Base-by-base conservation (phyloP, 2,113 vertebrate genomes). In the Alligator mississippiensis region DNA sequence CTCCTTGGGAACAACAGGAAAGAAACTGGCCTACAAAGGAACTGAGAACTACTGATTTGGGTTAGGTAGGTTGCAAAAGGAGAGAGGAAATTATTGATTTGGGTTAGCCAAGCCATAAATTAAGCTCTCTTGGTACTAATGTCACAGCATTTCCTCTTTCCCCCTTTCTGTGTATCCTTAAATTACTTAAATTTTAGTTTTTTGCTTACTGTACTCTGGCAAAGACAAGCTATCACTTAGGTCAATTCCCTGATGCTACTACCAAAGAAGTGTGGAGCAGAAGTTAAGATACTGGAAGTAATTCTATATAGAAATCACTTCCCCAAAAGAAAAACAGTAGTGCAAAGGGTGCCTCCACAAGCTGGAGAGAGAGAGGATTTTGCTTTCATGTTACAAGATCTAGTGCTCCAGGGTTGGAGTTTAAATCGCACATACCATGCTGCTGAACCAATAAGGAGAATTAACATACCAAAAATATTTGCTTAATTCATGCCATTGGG, bases 51-150 rank as follows among this genome's bases (percentile, higher is more conserved):
- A 4, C 18, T 62, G 75, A 91, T 80, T 57, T 90, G 84, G 76
- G 83, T 18, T 63, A 84, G 80, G 66, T 84, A 54, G 54, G 79
- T 47, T 90, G 54, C 30, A 89, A 85, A 90, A 89, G 59, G 61
- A 94, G 92, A 84, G 55, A 89, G 76, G 60, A 91, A 93, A 91
- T 79, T 57, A 90, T 82, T 91, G 66, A 95, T 68, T 92, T 84
- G 77, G 22, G 15, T 34, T 60, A 70, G 64, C 58, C 30, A 62
- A 62, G 14, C 25, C 77, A 57, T 91, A 82, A 57, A 89, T 92
- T 80, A 93, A 95, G 76, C 64, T 61, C 11, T 78, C 80, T 79
- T 88, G 27, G 59, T 66, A 28, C 74, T 68, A 77, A n/a, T 34
- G 47, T 64, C 81, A 93, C 79, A 87, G 63, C 80, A 91, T 60